These are phyloP conservation scores for Poecile atricapillus DNA, from an alignment of 2,113 vertebrate species.

Conservation along the genomic window DNA sequence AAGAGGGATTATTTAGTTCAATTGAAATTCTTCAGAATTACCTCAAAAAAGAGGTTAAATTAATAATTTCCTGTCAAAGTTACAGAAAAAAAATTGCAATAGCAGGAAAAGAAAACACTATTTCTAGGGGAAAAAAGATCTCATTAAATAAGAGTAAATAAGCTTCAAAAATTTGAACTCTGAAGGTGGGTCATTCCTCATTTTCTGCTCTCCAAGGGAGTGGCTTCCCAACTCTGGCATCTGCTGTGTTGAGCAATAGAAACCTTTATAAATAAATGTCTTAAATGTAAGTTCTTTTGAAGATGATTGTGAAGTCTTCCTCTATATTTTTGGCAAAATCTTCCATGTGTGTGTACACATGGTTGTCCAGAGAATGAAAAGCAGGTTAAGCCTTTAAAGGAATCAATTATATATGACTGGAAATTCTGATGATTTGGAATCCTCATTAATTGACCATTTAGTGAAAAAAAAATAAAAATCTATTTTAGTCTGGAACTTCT, in stretches of 20 bases:
- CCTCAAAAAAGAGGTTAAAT: neutral
- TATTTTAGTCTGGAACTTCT: neutral
- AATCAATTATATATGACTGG: neutral
- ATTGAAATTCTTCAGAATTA: neutral
- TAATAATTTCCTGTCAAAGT: neutral
- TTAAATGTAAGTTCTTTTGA: neutral
- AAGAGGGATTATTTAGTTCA: neutral
- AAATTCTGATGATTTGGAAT: conserved; percentile 8
- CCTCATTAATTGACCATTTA: neutral
- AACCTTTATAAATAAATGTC: neutral
- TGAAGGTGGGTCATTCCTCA: neutral
- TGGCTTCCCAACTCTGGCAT: neutral
- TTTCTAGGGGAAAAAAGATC: neutral
- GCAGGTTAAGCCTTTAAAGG: neutral
- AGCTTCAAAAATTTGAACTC: neutral
- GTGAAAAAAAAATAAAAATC: neutral
- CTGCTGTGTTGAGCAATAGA: neutral
- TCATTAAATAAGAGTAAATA: neutral
- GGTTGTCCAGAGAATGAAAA: neutral
- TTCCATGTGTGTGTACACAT: fast-evolving
- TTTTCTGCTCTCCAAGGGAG: neutral
- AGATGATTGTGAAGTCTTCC: neutral
- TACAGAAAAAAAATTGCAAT: neutral
- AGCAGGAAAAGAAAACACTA: neutral
- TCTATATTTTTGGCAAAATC: neutral